These are phyloP conservation scores for Xestobium rufovillosum DNA, from an alignment of 2,888 invertebrate genomes.

Conservation along the genomic window DNA sequence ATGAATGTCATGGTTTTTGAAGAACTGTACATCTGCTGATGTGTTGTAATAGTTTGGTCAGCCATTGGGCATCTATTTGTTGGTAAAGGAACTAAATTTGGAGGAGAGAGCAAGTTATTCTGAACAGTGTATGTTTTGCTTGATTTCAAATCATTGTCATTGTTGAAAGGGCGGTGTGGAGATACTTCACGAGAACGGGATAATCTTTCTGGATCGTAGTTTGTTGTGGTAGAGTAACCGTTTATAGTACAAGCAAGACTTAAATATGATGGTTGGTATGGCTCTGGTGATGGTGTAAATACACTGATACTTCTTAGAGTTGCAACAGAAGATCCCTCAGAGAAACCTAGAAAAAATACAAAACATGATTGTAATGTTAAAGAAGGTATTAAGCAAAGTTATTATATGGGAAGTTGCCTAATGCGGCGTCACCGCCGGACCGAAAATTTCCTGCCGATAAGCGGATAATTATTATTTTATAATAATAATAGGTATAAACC, in stretches of 20 bases:
- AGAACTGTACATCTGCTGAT: constrained; percentile 31
- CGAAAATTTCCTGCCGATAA: too few relatives aligned
- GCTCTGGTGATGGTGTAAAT: constrained; percentile 33
- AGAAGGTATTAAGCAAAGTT: not conserved
- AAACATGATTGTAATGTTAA: constrained; percentile 9
- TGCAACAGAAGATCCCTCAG: constrained; percentile 44
- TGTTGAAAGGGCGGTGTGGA: constrained; percentile 52
- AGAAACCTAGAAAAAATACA: constrained; percentile 42
- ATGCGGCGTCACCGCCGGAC: too few relatives aligned
- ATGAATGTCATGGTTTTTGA: constrained; percentile 31
- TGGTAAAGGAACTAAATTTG: constrained; percentile 40
- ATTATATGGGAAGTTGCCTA: too few relatives aligned
- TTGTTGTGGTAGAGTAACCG: constrained; percentile 80
- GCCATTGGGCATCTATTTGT: constrained; percentile 26
- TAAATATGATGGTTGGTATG: constrained; percentile 78
- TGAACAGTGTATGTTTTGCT: constrained; percentile 30
- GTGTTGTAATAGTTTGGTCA: constrained; percentile 24
- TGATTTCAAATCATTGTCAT: constrained; percentile 19
- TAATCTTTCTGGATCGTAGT: constrained; percentile 70
- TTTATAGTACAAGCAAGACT: constrained; percentile 85
- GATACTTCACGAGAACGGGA: constrained; percentile 59
- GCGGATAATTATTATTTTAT: too few relatives aligned
- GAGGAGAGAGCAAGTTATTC: constrained; percentile 40
- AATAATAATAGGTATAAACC: too few relatives aligned
- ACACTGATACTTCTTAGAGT: constrained; percentile 47